A percentile compares a stretch with the other conserved stretches of the same genome.
Evolutionary conservation across 2,113 vertebrate genomes (phyloP).

Genomic region (Callithrix jacchus): DNA sequence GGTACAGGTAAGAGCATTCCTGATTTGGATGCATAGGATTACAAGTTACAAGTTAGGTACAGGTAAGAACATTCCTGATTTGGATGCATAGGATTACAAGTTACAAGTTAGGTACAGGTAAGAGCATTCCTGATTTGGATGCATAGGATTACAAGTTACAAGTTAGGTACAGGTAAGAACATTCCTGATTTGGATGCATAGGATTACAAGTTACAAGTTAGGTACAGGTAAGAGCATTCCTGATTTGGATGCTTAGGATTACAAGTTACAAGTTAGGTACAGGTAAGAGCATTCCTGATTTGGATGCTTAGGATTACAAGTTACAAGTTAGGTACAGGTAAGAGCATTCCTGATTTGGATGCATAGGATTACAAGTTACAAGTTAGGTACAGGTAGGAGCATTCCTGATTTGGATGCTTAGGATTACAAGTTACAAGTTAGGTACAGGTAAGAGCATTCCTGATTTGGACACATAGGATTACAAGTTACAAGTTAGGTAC

Average conservation of each 20-base stretch:
- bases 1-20: neutral
- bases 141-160: neutral
- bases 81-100: neutral
- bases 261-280: too few relatives aligned
- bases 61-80: neutral
- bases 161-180: neutral
- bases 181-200: neutral
- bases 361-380: neutral
- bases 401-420: neutral
- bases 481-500: too few relatives aligned
- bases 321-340: neutral
- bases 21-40: neutral
- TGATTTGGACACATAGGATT: neutral
- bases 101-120: neutral
- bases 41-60: too few relatives aligned
- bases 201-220: neutral
- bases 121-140: neutral
- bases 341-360: neutral
- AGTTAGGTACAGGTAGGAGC: neutral
- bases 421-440: neutral
- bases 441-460: neutral
- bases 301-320: neutral
- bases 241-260: neutral
- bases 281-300: neutral
- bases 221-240: neutral